Base-by-base conservation (phyloP, 2,888 invertebrate genomes). In the Bombylius discolor region DNA sequence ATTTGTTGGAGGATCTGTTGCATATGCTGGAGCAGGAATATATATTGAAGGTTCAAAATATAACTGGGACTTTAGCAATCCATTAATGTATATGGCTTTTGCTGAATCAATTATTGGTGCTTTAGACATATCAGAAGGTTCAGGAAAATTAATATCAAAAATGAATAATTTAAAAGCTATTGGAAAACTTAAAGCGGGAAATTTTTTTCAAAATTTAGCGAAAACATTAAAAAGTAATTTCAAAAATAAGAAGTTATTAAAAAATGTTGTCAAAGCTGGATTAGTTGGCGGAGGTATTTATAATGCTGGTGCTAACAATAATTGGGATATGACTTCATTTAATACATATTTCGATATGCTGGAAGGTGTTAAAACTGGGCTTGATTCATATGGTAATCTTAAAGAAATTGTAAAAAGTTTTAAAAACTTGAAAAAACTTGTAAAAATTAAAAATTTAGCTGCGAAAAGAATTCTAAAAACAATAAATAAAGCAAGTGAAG, bases 51-150 rank as follows among this genome's bases (percentile, higher is more conserved):
- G 58, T 12, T 5, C 50, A 11, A 48, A 49, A 5, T 52, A 52
- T 5, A 45, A 58, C 12, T 58, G 58, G 58, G 49, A 58, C 7
- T 1, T 53, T 1, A 39, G 34, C 7, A 56, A 44, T 6, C 55
- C 56, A 6, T 44, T 49, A 34, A 53, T 58, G 36, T 56, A 42
- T 39, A 4, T 11, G 5, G 39, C 11, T 4, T 11, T 42, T 11
- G 4, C 11, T 5, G 12, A 11, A 11, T 11, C 39, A 42, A 11
- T 42, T 42, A 1, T 3, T 11, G 6, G 11, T 42, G 11, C 6
- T 42, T 11, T 42, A 42, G 3, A 42, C 11, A 5, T 11, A 1
- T 1, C 39, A 42, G 11, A 11, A 11, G 8, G 11, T 11, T 7
- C 11, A 11, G 39, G 6, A 42, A 42, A 42, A 42, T 11, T 7